Percentiles rank a stretch among this genome's conserved stretches.
Evolutionary conservation across 1,140 invertebrate genomes (phyloP).

Genomic region (Zaprionus inermis): DNA sequence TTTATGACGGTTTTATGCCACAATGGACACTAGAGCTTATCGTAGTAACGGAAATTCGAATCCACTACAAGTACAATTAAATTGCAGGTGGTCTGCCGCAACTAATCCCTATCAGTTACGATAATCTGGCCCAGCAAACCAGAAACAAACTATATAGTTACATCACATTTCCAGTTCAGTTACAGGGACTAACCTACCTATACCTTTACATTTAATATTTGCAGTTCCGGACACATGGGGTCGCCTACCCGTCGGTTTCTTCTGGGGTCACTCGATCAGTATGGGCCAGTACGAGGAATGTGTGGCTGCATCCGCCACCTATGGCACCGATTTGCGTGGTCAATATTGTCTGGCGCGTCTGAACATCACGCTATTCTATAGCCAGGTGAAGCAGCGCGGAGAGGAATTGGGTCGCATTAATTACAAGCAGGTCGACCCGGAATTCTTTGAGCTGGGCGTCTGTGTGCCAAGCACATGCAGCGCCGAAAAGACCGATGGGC

Average conservation of each 20-base stretch:
- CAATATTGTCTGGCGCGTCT: slow-evolving; percentile 72
- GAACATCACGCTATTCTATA: slow-evolving; percentile 65
- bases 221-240: slow-evolving; percentile 81
- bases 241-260: slow-evolving; percentile 71
- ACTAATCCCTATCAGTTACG: background rate
- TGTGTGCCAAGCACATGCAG: slow-evolving; percentile 71
- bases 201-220: background rate
- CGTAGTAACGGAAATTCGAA: background rate
- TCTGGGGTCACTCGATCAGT: slow-evolving; percentile 77
- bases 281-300: slow-evolving; percentile 81
- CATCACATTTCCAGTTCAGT: background rate
- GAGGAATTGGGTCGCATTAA: slow-evolving; percentile 57
- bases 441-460: slow-evolving; percentile 71
- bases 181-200: background rate
- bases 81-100: background rate
- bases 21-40: background rate
- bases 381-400: slow-evolving; percentile 53
- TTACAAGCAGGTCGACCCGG: slow-evolving; percentile 65
- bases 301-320: slow-evolving; percentile 59
- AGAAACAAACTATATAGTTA: background rate
- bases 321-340: slow-evolving; percentile 54
- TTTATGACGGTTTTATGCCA: background rate
- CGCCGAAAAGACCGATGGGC: slow-evolving; percentile 45
- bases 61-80: background rate
- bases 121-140: background rate